Evolutionary conservation across 2,113 vertebrate species (phyloP), one percentile per base, ranked within the genome.

Genomic region (Vidua macroura): DNA sequence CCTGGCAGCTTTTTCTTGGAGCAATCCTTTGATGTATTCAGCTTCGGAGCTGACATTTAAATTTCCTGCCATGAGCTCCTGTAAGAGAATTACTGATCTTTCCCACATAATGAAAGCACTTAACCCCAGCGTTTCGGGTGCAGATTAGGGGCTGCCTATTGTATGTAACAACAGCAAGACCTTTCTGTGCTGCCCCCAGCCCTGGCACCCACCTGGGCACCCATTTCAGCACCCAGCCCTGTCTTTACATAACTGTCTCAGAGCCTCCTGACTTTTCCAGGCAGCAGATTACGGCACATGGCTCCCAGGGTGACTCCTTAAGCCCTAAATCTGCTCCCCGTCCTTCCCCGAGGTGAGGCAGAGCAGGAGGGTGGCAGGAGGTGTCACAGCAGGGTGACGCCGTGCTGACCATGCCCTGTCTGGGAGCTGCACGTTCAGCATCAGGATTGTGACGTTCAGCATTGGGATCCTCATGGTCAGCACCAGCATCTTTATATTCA

Each of bases 341-440:
- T 0, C 37, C 51, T 22, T 28, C 23, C 55, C 68, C 2, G 39
- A 17, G 64, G 11, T 59, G 1, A 72, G 72, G 85, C 53, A 24
- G 58, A 11, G 15, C 11, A 3, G 27, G 49, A 33, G n/a, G 55
- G 43, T 5, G 74, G 35, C 64, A 3, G 66, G 49, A 39, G 74
- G 56, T 24, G 85, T 43, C 72, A 43, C 81, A 4, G 0, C 8
- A 1, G 18, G 12, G 58, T 67, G 77, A 39, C 53, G 15, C 43
- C 4, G 22, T 1, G 35, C 1, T 33, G n/a, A 1, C 68, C 9
- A 1, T 0, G 41, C 46, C 7, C 0, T 1, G 30, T 3, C 75
- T 9, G 41, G 28, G 8, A 1, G 10, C 10, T 2, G 48, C 8
- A 11, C 37, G 0, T 3, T 35, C 35, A 35, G 35, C 35, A 35